phyloP scores from a whole-genome alignment of 2,113 vertebrate species.

The Theristicus caerulescens region DNA sequence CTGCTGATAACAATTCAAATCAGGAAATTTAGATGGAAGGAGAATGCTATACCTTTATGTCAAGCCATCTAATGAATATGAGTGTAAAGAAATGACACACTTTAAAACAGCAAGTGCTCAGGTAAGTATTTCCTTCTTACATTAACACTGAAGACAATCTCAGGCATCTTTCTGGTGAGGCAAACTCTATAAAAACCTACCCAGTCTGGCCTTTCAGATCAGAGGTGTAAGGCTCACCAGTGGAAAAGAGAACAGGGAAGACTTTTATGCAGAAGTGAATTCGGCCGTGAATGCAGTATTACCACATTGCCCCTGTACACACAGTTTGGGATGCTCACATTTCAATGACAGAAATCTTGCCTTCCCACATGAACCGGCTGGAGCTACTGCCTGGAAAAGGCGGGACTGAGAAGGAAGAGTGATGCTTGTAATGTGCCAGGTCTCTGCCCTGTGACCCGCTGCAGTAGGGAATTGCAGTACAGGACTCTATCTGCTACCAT shows the following conservation, averaged over 20 bases:
- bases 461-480: neutral
- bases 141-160: neutral
- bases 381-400: neutral
- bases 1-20: conserved; percentile 13
- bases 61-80: neutral
- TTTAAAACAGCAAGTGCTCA: neutral
- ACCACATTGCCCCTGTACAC: neutral
- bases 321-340: neutral
- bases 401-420: neutral
- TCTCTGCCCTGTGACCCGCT: neutral
- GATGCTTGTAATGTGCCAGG: neutral
- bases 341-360: neutral
- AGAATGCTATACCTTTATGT: neutral
- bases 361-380: neutral
- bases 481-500: neutral
- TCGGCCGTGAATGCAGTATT: neutral
- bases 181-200: neutral
- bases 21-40: neutral
- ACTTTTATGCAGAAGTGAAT: neutral
- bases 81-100: neutral
- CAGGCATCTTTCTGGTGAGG: neutral
- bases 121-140: neutral
- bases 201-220: neutral
- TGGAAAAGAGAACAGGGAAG: neutral
- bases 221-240: neutral